A percentile compares a stretch with the other conserved stretches of the same genome.
phyloP scores from a whole-genome alignment of 2,113 vertebrate genomes.

The Eclectus roratus region DNA sequence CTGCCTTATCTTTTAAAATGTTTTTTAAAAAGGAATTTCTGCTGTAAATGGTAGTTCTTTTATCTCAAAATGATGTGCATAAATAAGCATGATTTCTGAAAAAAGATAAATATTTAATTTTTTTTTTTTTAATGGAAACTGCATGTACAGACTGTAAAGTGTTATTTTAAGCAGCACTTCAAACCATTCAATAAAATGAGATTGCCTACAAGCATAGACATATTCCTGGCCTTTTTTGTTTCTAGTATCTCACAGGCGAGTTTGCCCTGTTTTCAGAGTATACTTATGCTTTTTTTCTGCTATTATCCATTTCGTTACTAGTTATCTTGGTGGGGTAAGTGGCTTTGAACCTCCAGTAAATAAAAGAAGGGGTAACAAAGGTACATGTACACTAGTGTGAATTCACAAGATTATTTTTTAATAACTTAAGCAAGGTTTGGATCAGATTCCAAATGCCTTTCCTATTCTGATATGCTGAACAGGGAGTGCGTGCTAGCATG shows the following conservation, averaged over 20 bases:
- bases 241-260: neutral
- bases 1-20: conserved; percentile 6
- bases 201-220: neutral
- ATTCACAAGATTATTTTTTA: neutral
- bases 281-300: neutral
- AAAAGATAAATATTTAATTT: conserved; percentile 59
- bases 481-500: neutral
- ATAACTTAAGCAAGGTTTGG: neutral
- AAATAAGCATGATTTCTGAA: conserved; percentile 69
- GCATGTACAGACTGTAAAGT: conserved; percentile 43
- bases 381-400: neutral
- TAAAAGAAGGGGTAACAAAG: neutral
- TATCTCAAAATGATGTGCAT: conserved; percentile 29
- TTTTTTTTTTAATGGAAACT: conserved; percentile 30
- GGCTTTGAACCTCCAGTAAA: neutral
- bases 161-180: conserved; percentile 29
- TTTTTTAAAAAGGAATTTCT: conserved; percentile 50
- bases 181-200: conserved; percentile 63
- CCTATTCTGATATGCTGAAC: neutral
- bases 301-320: neutral
- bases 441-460: neutral
- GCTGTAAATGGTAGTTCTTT: conserved; percentile 55
- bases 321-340: neutral
- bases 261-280: neutral
- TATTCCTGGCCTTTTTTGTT: neutral